A percentile compares a stretch with the other conserved stretches of the same genome.
Conservation (phyloP, 1,140 invertebrate species). For the Linepithema humile region DNA sequence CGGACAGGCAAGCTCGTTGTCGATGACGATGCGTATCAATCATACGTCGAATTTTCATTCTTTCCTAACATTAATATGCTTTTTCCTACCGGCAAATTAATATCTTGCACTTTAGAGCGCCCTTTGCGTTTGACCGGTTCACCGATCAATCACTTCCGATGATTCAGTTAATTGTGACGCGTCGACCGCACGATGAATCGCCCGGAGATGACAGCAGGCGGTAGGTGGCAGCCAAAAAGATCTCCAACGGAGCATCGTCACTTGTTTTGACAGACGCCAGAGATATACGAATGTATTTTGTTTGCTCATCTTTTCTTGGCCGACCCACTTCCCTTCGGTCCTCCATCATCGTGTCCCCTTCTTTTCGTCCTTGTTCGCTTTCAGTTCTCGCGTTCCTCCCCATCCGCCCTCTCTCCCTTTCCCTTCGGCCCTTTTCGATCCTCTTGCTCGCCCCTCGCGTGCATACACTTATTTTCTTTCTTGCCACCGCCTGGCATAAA, state of each 20-base stretch:
- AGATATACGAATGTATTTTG: slow-evolving; percentile 69
- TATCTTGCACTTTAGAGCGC: slow-evolving; percentile 24
- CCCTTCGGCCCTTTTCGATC: slow-evolving; percentile 50
- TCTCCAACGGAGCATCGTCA: slow-evolving; percentile 49
- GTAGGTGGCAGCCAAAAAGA: slow-evolving; percentile 38
- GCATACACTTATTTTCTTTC: slow-evolving; percentile 66
- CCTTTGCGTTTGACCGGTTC: neutral
- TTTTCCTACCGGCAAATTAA: slow-evolving; percentile 39
- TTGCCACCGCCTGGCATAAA: slow-evolving; percentile 59
- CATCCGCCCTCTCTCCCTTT: slow-evolving; percentile 9
- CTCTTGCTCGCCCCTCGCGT: slow-evolving; percentile 45
- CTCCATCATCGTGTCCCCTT: slow-evolving; percentile 50
- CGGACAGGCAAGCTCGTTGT: neutral
- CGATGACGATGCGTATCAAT: slow-evolving; percentile 19
- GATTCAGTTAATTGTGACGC: slow-evolving; percentile 55
- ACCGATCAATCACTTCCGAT: slow-evolving; percentile 48
- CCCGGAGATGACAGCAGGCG: slow-evolving; percentile 19
- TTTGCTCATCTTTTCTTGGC: slow-evolving; percentile 65
- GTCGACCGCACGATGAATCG: slow-evolving; percentile 33
- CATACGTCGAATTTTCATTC: slow-evolving; percentile 20
- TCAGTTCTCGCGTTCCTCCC: slow-evolving; percentile 41
- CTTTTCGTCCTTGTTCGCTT: slow-evolving; percentile 33
- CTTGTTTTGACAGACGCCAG: slow-evolving; percentile 77
- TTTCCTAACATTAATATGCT: slow-evolving; percentile 12
- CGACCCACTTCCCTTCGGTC: slow-evolving; percentile 63